Evolutionary conservation across 2,113 vertebrate genomes (phyloP), one percentile per base, ranked within the genome.

Genomic region (Ictidomys tridecemlineatus): DNA sequence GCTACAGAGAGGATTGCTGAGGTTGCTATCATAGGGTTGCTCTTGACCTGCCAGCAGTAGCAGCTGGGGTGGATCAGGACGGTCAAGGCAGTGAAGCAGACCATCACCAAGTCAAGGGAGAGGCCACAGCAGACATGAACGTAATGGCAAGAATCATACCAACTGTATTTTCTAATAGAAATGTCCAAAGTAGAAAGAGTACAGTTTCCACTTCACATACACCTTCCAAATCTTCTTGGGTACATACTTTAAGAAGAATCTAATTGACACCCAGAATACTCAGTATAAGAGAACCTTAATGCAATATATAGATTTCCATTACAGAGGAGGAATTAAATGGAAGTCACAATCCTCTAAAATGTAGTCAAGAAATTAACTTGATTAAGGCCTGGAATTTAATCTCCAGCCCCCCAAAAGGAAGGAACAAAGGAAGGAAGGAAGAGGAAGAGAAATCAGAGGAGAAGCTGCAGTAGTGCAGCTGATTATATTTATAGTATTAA

Each of bases 321-420:
- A 85, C 6, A 89, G 14, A 85, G 69, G 53, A 9, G 73, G 34
- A 85, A 12, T 82, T 42, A 83, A 87, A 93, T 45, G 51, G 53
- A 93, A 93, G 24, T 73, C 13, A 22, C 1, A 24, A 12, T 7
- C 26, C 17, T 92, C n/a, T 73, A 86, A 30, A 53, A 89, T 65
- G 13, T 2, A 84, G 28, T 90, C 6, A 91, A 78, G 48, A 80
- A 92, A 39, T 94, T 92, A 96, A 78, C 10, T 69, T 78, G 39
- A 3, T 10, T 53, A 45, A 69, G 30, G 51, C 4, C 8, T 37
- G 22, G 4, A 22, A 6, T 58, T 85, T 8, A 56, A 78, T 45
- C 10, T 24, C 13, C 39, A 77, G 18, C 9, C 51, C 16, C 12
- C 6, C 10, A 37, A 28, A 20, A 48, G 24, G 16, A 45, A 22